Evolutionary conservation across 2,113 vertebrate species (phyloP).

Genomic region (Emydocephalus ijimae): DNA sequence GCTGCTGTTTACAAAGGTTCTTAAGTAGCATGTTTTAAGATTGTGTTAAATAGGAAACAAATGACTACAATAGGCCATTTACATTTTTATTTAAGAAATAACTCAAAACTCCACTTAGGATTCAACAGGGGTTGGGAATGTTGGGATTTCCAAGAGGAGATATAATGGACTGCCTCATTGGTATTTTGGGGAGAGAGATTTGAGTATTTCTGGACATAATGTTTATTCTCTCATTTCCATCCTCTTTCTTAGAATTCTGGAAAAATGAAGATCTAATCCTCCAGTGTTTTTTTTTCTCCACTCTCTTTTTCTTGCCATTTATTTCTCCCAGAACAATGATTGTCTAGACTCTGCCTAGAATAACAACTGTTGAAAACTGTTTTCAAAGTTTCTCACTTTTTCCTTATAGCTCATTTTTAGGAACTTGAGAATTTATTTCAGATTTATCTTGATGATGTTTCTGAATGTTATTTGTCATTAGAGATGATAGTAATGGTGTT

Average conservation of each 20-base stretch:
- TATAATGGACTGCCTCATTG: background rate
- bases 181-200: background rate
- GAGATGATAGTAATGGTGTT: background rate
- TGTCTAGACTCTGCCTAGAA: background rate
- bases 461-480: background rate
- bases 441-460: background rate
- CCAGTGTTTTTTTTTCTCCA: background rate
- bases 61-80: background rate
- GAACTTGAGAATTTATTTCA: background rate
- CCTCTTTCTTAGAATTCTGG: background rate
- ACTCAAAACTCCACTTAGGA: background rate
- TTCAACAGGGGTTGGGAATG: background rate
- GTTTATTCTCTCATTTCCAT: background rate
- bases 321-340: background rate
- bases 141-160: background rate
- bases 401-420: background rate
- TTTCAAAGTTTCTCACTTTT: background rate
- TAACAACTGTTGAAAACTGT: background rate
- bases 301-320: background rate
- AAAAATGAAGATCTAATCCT: background rate
- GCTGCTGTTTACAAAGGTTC: conserved; percentile 13
- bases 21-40: conserved; percentile 5
- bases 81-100: background rate
- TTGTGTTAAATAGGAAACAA: conserved; percentile 25
- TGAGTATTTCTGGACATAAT: background rate